Evolutionary conservation across 2,888 invertebrate genomes (phyloP), one percentile per base, ranked within the genome.

Genomic region (Thymelicus sylvestris): DNA sequence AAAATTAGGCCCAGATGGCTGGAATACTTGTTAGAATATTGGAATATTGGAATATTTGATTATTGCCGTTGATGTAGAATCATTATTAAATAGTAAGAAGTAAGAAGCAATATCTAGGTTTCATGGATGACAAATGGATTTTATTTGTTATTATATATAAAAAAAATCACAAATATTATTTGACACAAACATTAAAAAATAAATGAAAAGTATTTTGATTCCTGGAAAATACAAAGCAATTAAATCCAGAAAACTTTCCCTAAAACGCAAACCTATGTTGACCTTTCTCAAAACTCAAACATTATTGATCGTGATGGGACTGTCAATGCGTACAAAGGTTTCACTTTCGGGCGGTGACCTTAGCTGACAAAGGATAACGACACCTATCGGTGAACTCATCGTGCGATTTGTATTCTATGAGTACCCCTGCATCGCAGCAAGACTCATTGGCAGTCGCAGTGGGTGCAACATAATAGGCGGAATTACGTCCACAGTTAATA

Each of bases 311-410:
- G 69, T 64, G 69, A 63, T 59, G 13, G 15, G 69, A 69, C 38
- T 69, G 19, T 38, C 57, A 64, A 68, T 4, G 41, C 50, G 48
- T 3, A 59, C 24, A 60, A 55, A 66, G 62, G 67, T 72, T 72
- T 72, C 72, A 67, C 72, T 72, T 73, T 71, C 71, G 67, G 85
- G 74, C 83, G 83, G 78, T 83, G 86, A 87, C 86, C 87, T 86
- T 81, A 81, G 79, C 65, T 75, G 72, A 74, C 72, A 62, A 76
- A 86, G 86, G 83, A 85, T 85, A 85, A 81, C 76, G 85, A 86
- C 83, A 81, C 78, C 74, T 79, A 67, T 67, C 57, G 50, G 67
- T 64, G 61, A 69, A 69, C 65, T 65, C 69, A 70, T 70, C 64
- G 60, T 13, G 39, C 15, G n/a, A 47, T 70, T 70, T 65, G 69